Base-by-base conservation (phyloP, 2,888 invertebrate species). In the Slavum lentiscoides region DNA sequence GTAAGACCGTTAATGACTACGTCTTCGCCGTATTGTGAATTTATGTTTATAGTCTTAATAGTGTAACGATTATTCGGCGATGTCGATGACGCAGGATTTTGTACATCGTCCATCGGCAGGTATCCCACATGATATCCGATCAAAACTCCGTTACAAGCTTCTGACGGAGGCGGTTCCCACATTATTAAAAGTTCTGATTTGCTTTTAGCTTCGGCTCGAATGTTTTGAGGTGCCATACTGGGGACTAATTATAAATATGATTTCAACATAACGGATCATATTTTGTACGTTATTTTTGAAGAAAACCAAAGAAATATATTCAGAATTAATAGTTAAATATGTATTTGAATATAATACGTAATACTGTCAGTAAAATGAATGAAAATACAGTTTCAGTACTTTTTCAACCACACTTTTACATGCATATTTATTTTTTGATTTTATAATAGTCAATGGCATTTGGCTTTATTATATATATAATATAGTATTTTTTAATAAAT, bases 51-150 rank as follows among this genome's bases (percentile, higher is more conserved):
- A 61, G 92, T 93, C 85, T 93, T 91, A 82, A 93, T 92, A 61
- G 91, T 92, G 85, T 92, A 93, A 1, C 90, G 88, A n/a, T 88
- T 87, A 37, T 87, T 87, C 84, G 83, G 82, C 19, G 84, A 83
- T 19, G 86, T 84, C 4, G 87, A 85, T 17, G 84, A 83, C 30
- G 85, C 85, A n/a, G 84, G 83, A 43, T 61, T 81, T 58, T 75
- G 67, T 30, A 67, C 23, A 37, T 68, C 73, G 84, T 68, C 86
- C 85, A 91, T 90, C 86, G 92, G 91, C 86, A 93, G 92, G 88
- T 93, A 94, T 84, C 94, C 94, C 49, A 95, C 93, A 86, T 94
- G 94, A 87, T 94, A 95, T 80, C 95, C 95, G 0, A 94, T 89
- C 84, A 95, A 90, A 85, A 94, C 93, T 66, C 95, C 95, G 86